Conservation (phyloP, 2,888 invertebrate species). For the Meta bourneti region DNA sequence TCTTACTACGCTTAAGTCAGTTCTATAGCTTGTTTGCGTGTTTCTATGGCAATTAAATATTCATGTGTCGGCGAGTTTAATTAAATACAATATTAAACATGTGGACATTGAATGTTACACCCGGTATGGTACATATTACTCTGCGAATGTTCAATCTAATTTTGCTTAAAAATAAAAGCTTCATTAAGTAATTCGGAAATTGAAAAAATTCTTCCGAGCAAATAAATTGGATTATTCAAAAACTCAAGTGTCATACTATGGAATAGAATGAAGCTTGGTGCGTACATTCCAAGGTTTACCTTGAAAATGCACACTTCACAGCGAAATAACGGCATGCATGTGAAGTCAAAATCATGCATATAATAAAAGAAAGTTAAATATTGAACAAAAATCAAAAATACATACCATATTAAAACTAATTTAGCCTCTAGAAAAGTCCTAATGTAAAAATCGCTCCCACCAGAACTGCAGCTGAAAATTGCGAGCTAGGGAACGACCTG, state of each 20-base stretch:
- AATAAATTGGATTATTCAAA: background rate
- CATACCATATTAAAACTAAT: conserved; percentile 19
- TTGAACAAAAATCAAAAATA: background rate
- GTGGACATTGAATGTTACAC: too few relatives aligned
- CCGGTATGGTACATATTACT: too few relatives aligned
- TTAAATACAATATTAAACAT: too few relatives aligned
- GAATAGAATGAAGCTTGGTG: background rate
- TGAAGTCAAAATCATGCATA: background rate
- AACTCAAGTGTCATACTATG: background rate
- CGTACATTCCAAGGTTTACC: conserved; percentile 33
- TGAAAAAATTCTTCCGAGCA: too few relatives aligned
- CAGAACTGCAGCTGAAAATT: conserved; percentile 3
- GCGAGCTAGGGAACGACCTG: conserved; percentile 28
- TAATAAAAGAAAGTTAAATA: background rate
- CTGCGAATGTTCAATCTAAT: too few relatives aligned
- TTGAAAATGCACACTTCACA: conserved; percentile 4
- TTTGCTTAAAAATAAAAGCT: too few relatives aligned
- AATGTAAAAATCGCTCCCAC: background rate
- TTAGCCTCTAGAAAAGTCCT: background rate
- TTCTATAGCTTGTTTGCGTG: too few relatives aligned
- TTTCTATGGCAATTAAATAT: too few relatives aligned
- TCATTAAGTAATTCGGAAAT: too few relatives aligned
- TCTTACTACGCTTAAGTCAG: too few relatives aligned
- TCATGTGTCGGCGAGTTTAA: too few relatives aligned
- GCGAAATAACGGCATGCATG: background rate